phyloP scores from a whole-genome alignment of 2,888 invertebrate species.

The Craniophora ligustri region DNA sequence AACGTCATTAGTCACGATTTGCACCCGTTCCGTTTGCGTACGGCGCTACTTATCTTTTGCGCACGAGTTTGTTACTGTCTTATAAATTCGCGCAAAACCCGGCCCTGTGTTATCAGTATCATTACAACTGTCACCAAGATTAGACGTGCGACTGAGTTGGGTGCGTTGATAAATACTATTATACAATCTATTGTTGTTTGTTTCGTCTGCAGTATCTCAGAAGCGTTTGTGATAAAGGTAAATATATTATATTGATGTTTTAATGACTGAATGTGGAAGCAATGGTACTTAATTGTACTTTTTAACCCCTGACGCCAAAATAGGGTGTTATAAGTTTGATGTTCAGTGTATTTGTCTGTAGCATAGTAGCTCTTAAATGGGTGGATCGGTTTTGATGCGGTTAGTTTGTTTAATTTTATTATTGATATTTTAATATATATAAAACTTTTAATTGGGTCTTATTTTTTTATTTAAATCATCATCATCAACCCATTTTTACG shows the following conservation, averaged over 20 bases:
- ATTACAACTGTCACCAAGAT: constrained; percentile 3
- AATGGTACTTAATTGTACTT: too few species aligned
- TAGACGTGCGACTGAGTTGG: constrained; percentile 3
- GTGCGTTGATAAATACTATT: constrained; percentile 6
- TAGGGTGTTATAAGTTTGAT: neutral
- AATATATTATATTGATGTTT: neutral
- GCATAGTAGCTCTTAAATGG: too few species aligned
- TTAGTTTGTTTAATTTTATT: too few species aligned
- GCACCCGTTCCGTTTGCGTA: constrained; percentile 41
- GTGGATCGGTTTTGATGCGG: too few species aligned
- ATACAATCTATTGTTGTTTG: constrained; percentile 11
- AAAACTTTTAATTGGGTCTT: too few species aligned
- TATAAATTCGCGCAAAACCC: constrained; percentile 22
- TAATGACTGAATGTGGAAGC: neutral
- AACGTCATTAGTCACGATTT: constrained; percentile 32
- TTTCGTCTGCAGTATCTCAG: constrained; percentile 11
- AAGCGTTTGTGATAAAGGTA: constrained; percentile 8
- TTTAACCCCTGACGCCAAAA: neutral
- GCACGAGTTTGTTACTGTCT: constrained; percentile 26
- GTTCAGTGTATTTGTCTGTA: too few species aligned
- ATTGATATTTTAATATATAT: too few species aligned
- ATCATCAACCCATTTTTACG: too few species aligned
- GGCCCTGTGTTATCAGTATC: constrained; percentile 24
- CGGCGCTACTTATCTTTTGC: constrained; percentile 42
- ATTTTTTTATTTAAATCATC: too few species aligned